A percentile compares a stretch with the other conserved stretches of the same genome.
Evolutionary conservation across 2,113 vertebrate species (phyloP).

Genomic region (Ailuropoda melanoleuca): DNA sequence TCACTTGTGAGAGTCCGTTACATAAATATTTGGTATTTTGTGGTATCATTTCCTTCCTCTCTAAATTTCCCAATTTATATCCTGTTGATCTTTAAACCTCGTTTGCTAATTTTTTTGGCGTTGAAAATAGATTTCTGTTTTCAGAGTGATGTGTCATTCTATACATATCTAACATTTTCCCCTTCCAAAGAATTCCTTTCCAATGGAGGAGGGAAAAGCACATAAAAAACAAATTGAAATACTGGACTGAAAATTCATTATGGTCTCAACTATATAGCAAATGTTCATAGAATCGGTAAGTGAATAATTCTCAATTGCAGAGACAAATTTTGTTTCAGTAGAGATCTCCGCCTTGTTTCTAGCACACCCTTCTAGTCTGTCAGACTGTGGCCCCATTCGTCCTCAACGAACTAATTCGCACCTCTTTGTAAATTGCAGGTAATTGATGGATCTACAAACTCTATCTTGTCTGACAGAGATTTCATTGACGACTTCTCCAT

Average conservation of each 20-base stretch:
- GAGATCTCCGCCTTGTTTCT: conserved; percentile 26
- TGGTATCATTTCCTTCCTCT: conserved; percentile 37
- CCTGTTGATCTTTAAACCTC: conserved; percentile 39
- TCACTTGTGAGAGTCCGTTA: conserved; percentile 17
- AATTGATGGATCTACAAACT: not conserved
- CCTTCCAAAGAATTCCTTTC: conserved; percentile 39
- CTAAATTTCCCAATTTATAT: conserved; percentile 41
- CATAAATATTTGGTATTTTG: conserved; percentile 57
- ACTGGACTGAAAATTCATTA: conserved; percentile 47
- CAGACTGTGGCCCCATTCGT: not conserved
- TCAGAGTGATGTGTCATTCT: conserved; percentile 29
- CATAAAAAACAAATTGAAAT: conserved; percentile 41
- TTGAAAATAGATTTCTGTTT: conserved; percentile 50
- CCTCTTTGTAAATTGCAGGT: conserved; percentile 6
- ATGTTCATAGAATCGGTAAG: conserved; percentile 34
- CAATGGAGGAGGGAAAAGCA: not conserved
- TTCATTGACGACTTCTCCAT: not conserved
- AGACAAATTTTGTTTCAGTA: not conserved
- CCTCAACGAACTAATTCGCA: not conserved
- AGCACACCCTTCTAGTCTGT: not conserved
- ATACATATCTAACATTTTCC: conserved; percentile 1
- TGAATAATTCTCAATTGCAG: conserved; percentile 15
- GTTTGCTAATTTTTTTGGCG: conserved; percentile 41
- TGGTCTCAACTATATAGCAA: conserved; percentile 16
- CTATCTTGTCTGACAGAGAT: not conserved